Conservation (phyloP, 2,113 vertebrate genomes). For the Pelvicachromis taeniatus region DNA sequence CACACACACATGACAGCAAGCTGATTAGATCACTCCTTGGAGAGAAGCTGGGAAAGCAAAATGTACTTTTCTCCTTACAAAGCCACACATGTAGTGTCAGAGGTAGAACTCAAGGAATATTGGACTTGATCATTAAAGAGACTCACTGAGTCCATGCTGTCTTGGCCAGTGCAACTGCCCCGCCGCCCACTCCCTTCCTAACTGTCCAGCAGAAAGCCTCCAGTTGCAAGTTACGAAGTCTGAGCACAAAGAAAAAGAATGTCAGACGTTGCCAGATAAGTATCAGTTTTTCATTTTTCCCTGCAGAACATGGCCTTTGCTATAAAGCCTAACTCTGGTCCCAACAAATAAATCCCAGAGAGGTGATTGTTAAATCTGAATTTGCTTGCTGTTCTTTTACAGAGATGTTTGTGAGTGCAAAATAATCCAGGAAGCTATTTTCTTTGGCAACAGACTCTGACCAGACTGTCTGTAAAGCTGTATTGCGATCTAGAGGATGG, state of each 20-base stretch:
- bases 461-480: background rate
- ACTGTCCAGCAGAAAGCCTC: background rate
- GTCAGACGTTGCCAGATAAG: background rate
- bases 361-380: background rate
- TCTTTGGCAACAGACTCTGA: background rate
- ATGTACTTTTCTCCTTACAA: slow-evolving; percentile 14
- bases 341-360: background rate
- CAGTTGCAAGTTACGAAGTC: background rate
- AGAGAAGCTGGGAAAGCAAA: slow-evolving; percentile 17
- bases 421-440: background rate
- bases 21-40: slow-evolving; percentile 27
- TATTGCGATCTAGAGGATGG: slow-evolving; percentile 68
- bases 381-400: background rate
- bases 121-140: background rate
- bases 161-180: background rate
- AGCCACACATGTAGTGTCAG: slow-evolving; percentile 7
- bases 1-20: background rate
- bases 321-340: background rate
- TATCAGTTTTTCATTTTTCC: background rate
- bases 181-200: background rate
- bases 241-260: background rate
- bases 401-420: background rate
- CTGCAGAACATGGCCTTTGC: background rate
- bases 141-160: background rate
- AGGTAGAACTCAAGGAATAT: slow-evolving; percentile 20